These are phyloP conservation scores for Anodontia alba DNA, from an alignment of 2,888 invertebrate species.

Conservation along the genomic window DNA sequence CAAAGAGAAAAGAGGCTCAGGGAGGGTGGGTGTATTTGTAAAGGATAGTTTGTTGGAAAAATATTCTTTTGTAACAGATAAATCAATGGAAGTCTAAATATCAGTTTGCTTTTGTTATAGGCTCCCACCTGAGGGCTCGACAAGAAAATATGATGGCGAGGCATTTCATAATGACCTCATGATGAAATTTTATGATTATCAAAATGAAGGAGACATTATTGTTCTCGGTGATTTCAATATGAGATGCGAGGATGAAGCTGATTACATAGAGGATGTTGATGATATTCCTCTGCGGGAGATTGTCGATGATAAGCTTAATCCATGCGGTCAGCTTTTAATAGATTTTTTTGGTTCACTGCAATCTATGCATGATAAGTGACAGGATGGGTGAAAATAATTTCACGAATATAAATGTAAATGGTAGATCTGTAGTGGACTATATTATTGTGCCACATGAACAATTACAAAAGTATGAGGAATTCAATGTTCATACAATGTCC, in stretches of 20 bases:
- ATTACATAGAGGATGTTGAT: neutral
- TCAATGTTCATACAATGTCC: neutral
- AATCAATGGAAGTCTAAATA: neutral
- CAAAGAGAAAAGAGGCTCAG: neutral
- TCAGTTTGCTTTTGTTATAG: neutral
- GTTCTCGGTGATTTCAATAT: neutral
- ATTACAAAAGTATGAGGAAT: neutral
- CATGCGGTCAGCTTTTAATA: neutral
- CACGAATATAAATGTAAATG: neutral
- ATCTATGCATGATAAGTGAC: constrained; percentile 8
- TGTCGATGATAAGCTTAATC: neutral
- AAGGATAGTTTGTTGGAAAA: neutral
- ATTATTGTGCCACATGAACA: neutral
- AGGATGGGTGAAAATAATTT: neutral
- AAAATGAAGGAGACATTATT: neutral
- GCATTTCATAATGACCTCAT: neutral
- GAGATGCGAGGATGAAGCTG: neutral
- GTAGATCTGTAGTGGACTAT: constrained; percentile 20
- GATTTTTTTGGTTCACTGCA: constrained; percentile 7
- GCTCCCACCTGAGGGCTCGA: constrained; percentile 2
- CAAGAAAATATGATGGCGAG: neutral
- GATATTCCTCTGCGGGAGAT: neutral
- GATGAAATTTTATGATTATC: neutral
- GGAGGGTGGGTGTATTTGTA: neutral
- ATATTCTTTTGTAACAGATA: neutral